Evolutionary conservation across 2,113 vertebrate genomes (phyloP).

Genomic region (Nannobrachium achirus): DNA sequence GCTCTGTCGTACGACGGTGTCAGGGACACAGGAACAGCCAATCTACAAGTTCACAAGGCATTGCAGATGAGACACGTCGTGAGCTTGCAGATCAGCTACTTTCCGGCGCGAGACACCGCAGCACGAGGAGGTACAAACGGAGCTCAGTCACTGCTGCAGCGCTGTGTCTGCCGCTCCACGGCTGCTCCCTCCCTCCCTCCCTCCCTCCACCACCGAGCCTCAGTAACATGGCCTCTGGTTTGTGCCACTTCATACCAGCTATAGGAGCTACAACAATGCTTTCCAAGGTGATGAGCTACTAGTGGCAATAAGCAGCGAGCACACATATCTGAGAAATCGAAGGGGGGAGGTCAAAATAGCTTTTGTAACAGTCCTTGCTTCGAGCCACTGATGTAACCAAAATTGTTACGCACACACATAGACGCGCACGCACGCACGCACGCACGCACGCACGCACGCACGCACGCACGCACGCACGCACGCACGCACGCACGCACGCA

Average conservation of each 20-base stretch:
- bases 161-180: background rate
- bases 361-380: constrained; percentile 65
- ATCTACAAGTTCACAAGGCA: too few species aligned
- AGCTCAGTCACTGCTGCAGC: constrained; percentile 68
- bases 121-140: too few species aligned
- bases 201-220: constrained; percentile 50
- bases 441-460: constrained; percentile 3
- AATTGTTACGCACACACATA: background rate
- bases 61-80: too few species aligned
- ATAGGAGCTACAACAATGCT: constrained; percentile 41
- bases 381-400: constrained; percentile 41
- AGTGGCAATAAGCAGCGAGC: constrained; percentile 27
- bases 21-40: too few species aligned
- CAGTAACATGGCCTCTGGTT: constrained; percentile 60
- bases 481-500: constrained; percentile 36
- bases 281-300: constrained; percentile 49
- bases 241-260: constrained; percentile 61
- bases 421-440: constrained; percentile 31
- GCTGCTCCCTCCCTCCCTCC: constrained; percentile 29
- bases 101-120: too few species aligned
- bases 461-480: constrained; percentile 21
- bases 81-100: too few species aligned
- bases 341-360: constrained; percentile 37
- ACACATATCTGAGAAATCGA: constrained; percentile 44
- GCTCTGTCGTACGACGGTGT: too few species aligned